These are phyloP conservation scores for Antedon mediterranea DNA, from an alignment of 53 echinoderm and acorn worm genomes.

Conservation along the genomic window DNA sequence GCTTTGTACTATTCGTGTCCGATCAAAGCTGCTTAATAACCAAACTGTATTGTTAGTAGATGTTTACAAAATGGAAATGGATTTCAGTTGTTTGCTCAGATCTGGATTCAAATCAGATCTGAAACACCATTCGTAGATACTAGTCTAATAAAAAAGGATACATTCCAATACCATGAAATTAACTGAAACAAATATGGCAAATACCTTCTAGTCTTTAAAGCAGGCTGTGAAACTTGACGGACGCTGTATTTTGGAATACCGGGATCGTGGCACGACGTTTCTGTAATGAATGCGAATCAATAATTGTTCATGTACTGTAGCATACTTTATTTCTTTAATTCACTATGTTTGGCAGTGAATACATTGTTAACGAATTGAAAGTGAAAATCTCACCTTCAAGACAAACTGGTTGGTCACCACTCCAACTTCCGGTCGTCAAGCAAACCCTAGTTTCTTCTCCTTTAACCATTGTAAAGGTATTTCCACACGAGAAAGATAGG, in stretches of 20 bases:
- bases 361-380: neutral
- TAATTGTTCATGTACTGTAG: too few relatives aligned
- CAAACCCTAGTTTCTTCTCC: neutral
- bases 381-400: neutral
- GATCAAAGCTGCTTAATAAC: neutral
- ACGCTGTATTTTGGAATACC: neutral
- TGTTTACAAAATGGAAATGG: too few relatives aligned
- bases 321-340: too few relatives aligned
- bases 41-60: too few relatives aligned
- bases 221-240: neutral
- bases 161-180: too few relatives aligned
- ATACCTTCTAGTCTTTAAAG: neutral
- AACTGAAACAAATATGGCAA: neutral
- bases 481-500: neutral
- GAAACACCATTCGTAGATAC: too few relatives aligned
- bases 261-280: neutral
- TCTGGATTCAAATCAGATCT: too few relatives aligned
- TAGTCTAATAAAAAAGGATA: too few relatives aligned
- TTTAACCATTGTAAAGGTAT: neutral
- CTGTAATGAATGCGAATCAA: neutral
- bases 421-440: neutral
- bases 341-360: too few relatives aligned
- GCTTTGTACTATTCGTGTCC: neutral
- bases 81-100: too few relatives aligned
- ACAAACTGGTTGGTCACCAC: conserved; percentile 2